Base-by-base conservation (phyloP, 2,888 invertebrate genomes). In the Rhingia rostrata region DNA sequence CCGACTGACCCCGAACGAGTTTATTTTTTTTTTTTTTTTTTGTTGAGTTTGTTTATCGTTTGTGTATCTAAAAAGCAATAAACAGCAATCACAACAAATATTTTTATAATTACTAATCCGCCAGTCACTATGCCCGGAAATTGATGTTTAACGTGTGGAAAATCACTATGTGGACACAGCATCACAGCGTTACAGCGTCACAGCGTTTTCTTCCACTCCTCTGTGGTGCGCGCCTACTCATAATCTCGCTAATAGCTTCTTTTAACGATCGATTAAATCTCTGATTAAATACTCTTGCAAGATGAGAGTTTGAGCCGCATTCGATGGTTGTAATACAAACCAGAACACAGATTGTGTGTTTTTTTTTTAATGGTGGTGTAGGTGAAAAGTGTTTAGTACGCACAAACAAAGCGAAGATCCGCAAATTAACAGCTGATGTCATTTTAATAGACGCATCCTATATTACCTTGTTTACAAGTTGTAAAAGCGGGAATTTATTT, bases 251-350 rank as follows among this genome's bases (percentile, higher is more conserved):
- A 75, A 64, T 58, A 53, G 60, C 60, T 60, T 66, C 58, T 81
- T 69, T 81, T 81, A 81, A 75, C 64, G 81, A 81, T 70, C 70
- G 75, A 75, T 75, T 81, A 64, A 81, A 70, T 66, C 45, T 75
- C 53, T 12, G 70, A 70, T 75, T 47, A 70, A 75, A 70, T 64
- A 37, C 35, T 75, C 63, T 35, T 58, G 6, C 7, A 22, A 60
- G 45, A 70, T 75, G 70, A 64, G 69, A 22, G 22, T 22, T 22
- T 69, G 61, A 63, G 61, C 81, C 80, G 69, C 69, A 63, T 47
- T 74, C 22, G 30, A 47, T 63, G 35, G 47, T 75, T 61, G 60
- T 77, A 56, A 33, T 54, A 33, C 35, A 60, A 54, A 49, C 54
- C 12, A 70, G 70, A 49, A 33, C 12, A 35, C 56, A 22, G 35